These are phyloP conservation scores for Recurvirostra avosetta DNA, from an alignment of 2,113 vertebrate genomes.

Conservation along the genomic window DNA sequence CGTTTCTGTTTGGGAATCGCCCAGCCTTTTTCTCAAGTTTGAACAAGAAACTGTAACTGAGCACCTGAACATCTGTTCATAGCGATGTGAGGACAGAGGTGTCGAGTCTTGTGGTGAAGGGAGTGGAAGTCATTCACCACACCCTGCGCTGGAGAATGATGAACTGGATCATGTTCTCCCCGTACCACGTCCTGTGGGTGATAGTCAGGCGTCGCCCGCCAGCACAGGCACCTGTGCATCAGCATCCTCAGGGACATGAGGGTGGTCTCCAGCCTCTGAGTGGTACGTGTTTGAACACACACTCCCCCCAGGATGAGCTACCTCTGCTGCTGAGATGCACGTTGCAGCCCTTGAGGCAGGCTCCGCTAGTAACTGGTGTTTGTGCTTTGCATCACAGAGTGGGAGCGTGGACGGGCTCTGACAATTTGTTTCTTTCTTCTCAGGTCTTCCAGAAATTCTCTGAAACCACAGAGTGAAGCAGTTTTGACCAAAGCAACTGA, in stretches of 20 bases:
- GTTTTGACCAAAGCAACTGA: conserved; percentile 61
- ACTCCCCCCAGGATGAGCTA: neutral
- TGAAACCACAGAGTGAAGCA: conserved; percentile 53
- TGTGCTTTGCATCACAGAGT: neutral
- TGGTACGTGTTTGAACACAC: neutral
- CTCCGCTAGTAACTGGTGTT: neutral
- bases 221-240: neutral
- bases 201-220: neutral
- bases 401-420: neutral
- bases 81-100: neutral
- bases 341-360: neutral
- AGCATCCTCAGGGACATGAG: neutral
- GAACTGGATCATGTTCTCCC: neutral
- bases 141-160: neutral
- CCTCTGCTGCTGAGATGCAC: neutral
- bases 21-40: neutral
- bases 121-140: neutral
- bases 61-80: neutral
- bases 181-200: neutral
- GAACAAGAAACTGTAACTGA: neutral
- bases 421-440: neutral
- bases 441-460: conserved; percentile 69
- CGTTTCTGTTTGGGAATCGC: fast-evolving
- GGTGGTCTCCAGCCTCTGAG: neutral
- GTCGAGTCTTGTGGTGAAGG: neutral